Evolutionary conservation across 2,888 invertebrate genomes (phyloP).

Genomic region (Acronicta alni): DNA sequence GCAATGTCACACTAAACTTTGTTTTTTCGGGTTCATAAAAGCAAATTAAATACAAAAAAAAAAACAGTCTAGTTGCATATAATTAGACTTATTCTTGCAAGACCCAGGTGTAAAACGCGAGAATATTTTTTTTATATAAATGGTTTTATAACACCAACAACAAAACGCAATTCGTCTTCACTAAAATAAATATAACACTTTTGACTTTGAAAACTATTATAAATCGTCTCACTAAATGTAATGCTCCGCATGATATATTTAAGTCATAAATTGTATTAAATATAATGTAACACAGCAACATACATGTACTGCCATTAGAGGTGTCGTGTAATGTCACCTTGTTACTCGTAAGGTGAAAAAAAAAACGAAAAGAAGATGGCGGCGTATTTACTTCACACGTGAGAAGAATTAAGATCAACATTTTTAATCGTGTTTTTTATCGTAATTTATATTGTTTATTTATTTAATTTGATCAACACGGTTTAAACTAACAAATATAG

Average conservation of each 20-base stretch:
- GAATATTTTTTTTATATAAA: constrained; percentile 20
- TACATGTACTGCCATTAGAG: not conserved
- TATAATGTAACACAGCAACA: constrained; percentile 4
- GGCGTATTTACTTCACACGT: not conserved
- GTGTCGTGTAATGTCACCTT: not conserved
- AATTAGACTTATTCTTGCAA: not conserved
- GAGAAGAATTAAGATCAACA: too few species aligned
- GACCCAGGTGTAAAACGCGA: constrained; percentile 26
- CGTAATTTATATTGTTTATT: too few species aligned
- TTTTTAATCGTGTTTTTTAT: too few species aligned
- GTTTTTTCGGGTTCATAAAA: too few species aligned
- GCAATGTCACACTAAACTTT: too few species aligned
- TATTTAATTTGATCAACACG: too few species aligned
- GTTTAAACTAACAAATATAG: too few species aligned
- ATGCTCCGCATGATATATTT: constrained; percentile 35
- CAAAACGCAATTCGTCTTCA: constrained; percentile 32
- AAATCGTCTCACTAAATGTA: constrained; percentile 37
- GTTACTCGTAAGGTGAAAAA: not conserved
- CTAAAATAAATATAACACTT: constrained; percentile 40
- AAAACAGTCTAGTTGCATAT: too few species aligned
- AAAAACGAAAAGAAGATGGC: too few species aligned
- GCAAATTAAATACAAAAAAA: too few species aligned
- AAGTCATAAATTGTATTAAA: constrained; percentile 29
- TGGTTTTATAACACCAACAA: constrained; percentile 13
- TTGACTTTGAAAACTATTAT: constrained; percentile 43